Evolutionary conservation across 2,797 vertebrate genomes (phyloP).

Genomic region (Decapterus maruadsi): DNA sequence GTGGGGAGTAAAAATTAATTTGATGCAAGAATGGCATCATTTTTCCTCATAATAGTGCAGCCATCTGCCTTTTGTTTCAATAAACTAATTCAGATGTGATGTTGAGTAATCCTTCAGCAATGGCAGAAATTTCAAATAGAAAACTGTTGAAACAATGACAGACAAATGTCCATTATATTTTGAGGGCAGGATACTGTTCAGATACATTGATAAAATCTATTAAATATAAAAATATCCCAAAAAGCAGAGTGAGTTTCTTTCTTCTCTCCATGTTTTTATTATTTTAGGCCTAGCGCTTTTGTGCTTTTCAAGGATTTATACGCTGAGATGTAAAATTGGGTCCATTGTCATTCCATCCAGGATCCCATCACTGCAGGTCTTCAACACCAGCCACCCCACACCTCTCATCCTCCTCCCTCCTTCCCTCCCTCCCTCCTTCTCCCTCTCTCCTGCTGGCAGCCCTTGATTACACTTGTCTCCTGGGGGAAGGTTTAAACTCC

Average conservation of each 20-base stretch:
- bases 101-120: background rate
- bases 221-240: background rate
- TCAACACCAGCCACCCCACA: conserved; percentile 46
- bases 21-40: background rate
- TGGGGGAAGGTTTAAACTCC: conserved; percentile 77
- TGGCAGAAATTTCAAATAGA: background rate
- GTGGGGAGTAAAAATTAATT: background rate
- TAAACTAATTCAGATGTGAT: background rate
- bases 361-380: conserved; percentile 50
- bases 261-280: background rate
- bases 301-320: conserved; percentile 1
- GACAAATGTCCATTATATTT: background rate
- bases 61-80: background rate
- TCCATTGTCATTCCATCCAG: conserved; percentile 61
- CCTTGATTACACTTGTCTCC: conserved; percentile 84
- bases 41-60: background rate
- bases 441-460: conserved; percentile 68
- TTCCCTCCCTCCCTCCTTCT: background rate
- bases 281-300: background rate
- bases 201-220: background rate
- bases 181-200: background rate
- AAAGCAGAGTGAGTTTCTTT: background rate
- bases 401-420: conserved; percentile 46
- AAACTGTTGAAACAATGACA: background rate
- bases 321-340: conserved; percentile 31